Evolutionary conservation across 2,113 vertebrate genomes (phyloP).

Genomic region (Tapirus terrestris): DNA sequence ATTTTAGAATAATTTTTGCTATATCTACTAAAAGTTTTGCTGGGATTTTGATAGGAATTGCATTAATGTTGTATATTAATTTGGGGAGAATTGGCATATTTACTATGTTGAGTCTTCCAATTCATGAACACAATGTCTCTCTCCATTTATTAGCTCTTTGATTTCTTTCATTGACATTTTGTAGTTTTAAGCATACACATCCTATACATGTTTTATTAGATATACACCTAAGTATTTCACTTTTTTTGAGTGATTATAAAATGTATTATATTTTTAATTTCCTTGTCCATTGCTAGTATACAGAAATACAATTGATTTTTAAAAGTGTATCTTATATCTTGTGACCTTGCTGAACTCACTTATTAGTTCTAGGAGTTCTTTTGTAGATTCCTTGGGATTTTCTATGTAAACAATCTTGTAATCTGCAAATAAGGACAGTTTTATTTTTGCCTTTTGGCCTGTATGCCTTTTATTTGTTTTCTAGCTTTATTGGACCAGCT

Average conservation of each 20-base stretch:
- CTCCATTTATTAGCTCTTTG: neutral
- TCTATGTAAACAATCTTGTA: neutral
- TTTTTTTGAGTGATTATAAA: neutral
- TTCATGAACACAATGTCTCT: neutral
- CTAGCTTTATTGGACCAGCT: neutral
- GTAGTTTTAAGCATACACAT: neutral
- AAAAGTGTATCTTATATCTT: neutral
- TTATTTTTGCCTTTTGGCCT: neutral
- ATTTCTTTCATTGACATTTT: neutral
- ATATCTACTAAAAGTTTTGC: neutral
- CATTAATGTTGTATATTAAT: neutral
- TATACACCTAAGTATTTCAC: neutral
- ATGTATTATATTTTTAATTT: neutral
- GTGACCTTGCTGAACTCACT: neutral
- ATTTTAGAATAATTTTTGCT: conserved; percentile 37
- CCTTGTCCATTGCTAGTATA: neutral
- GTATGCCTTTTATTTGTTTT: neutral
- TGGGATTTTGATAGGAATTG: neutral
- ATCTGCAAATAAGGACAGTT: neutral
- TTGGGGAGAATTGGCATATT: neutral
- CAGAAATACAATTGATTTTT: neutral
- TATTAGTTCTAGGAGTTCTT: neutral
- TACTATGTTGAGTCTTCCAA: neutral
- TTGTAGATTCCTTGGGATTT: neutral
- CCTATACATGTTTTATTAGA: neutral